A percentile compares a stretch with the other conserved stretches of the same genome.
Conservation (phyloP, 2,888 invertebrate species). For the Esperia sulphurella region DNA sequence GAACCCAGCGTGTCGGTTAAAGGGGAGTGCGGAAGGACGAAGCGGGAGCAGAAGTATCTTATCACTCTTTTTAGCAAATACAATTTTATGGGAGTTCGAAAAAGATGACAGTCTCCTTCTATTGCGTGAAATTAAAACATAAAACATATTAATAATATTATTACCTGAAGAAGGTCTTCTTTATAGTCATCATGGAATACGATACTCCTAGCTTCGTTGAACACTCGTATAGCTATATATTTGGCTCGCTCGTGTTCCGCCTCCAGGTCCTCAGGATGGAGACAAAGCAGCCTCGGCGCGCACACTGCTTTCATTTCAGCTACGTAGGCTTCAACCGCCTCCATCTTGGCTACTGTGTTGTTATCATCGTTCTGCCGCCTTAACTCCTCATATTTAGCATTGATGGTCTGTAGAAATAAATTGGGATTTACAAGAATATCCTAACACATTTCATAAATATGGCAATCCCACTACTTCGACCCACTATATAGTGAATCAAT, state of each 20-base stretch:
- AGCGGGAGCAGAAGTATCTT: too few species aligned
- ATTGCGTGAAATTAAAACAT: too few species aligned
- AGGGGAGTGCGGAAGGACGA: too few species aligned
- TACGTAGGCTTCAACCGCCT: neutral
- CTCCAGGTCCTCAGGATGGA: neutral
- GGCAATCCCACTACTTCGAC: too few species aligned
- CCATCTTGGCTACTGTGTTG: neutral
- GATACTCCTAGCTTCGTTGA: neutral
- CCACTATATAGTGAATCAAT: too few species aligned
- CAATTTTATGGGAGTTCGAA: too few species aligned
- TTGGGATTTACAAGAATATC: neutral
- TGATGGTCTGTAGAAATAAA: neutral
- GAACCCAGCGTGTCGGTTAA: too few species aligned
- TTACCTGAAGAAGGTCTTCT: neutral
- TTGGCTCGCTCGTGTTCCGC: neutral
- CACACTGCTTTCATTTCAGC: neutral
- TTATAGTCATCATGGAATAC: neutral
- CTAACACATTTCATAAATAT: too few species aligned
- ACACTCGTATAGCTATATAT: neutral
- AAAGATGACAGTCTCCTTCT: too few species aligned
- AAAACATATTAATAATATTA: neutral
- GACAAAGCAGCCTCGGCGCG: neutral
- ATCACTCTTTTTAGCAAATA: too few species aligned
- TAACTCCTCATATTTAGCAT: neutral
- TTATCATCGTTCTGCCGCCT: neutral